Percentiles rank a stretch among this genome's conserved stretches.
Evolutionary conservation across 2,888 invertebrate species (phyloP).

Genomic region (Mylabris sibirica): DNA sequence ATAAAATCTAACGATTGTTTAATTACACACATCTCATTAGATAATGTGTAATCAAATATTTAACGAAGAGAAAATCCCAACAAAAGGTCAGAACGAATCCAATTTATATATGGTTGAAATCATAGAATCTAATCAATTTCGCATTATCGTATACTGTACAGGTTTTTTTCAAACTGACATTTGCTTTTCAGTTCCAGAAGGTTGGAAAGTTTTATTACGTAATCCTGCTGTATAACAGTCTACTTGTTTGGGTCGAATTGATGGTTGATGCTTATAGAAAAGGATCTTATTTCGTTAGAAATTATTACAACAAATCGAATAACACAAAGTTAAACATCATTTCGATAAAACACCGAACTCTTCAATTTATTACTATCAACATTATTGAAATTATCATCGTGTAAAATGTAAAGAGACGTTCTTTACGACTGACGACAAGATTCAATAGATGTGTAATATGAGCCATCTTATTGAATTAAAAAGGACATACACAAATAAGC

Average conservation of each 20-base stretch:
- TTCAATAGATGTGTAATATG: too few species aligned
- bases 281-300: constrained; percentile 20
- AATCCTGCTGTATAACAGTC: neutral
- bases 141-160: neutral
- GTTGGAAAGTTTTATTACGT: neutral
- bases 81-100: constrained; percentile 1
- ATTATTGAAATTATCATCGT: too few species aligned
- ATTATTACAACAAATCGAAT: constrained; percentile 24
- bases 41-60: neutral
- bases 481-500: neutral
- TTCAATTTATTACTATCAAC: too few species aligned
- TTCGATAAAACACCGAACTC: constrained; percentile 19
- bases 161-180: neutral
- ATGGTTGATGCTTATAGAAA: constrained; percentile 4
- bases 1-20: neutral
- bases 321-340: constrained; percentile 30
- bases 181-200: constrained; percentile 6
- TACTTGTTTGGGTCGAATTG: neutral
- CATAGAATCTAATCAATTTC: constrained; percentile 15
- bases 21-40: constrained; percentile 9
- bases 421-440: too few species aligned
- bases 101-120: constrained; percentile 1
- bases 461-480: too few species aligned
- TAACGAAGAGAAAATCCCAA: too few species aligned
- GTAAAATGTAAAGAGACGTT: too few species aligned